Evolutionary conservation across 2,113 vertebrate species (phyloP), one percentile per base, ranked within the genome.

Genomic region (Stegastes partitus): DNA sequence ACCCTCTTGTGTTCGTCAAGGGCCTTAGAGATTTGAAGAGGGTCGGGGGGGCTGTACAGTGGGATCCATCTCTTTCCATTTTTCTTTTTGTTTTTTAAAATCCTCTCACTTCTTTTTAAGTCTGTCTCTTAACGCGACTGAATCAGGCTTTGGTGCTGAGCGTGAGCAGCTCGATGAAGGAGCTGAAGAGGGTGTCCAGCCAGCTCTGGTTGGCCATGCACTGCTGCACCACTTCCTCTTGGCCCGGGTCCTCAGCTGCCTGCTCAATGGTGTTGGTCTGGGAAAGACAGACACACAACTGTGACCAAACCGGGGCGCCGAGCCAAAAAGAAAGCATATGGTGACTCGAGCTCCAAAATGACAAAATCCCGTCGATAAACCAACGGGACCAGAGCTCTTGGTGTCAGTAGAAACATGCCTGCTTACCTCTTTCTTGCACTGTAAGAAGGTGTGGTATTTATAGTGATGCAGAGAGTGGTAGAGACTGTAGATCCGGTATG

Each of bases 391-490:
- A 9, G 31, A 34, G 31, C 31, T 34, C 31, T 9, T 7, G 31
- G 31, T 9, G 8, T 9, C 31, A 2, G 31, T 9, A 34, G 39
- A 23, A 57, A 45, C 2, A 16, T 50, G 39, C 16, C 19, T 5
- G 21, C 95, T 93, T 88, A 97, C 97, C 96, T 98, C 96, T 92
- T 96, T 96, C 84, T 97, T 96, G 93, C 97, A 98, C 93, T 96
- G 96, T 88, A 98, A 92, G 88, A 98, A 98, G 68, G 96, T 98
- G 92, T 98, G 97, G 92, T 97, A 97, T 79, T 98, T 98, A 91
- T 97, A 98, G 92, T 98, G 97, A 89, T 98, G 97, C 69, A 98
- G 94, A n/a, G 96, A 97, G 86, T 98, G 97, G 88, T 97, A 98
- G 25, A 97, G 95, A 42, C 96, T 96, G 92, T 97, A 98, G 88